Percentiles rank a stretch among this genome's conserved stretches.
These are phyloP conservation scores for Drosophila nebulosa DNA, from an alignment of 1,140 invertebrate genomes.

Conservation along the genomic window DNA sequence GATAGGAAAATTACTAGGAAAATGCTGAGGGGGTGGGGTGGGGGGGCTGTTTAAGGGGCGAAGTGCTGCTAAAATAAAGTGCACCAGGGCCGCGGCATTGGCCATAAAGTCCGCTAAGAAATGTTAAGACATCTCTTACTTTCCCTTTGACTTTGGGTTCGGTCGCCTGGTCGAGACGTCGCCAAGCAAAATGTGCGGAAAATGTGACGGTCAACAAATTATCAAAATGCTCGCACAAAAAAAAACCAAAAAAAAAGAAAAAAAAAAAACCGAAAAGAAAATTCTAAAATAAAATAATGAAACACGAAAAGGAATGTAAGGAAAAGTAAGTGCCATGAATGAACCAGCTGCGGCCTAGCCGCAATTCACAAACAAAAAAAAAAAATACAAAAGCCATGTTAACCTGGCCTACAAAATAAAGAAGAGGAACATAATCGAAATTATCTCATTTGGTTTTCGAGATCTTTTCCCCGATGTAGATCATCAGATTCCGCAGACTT, in stretches of 20 bases:
- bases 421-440: background rate
- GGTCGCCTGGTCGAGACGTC: background rate
- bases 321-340: constrained; percentile 14
- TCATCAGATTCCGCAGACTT: too few relatives aligned
- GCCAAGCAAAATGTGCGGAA: constrained; percentile 53
- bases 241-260: constrained; percentile 1
- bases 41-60: too few relatives aligned
- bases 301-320: constrained; percentile 15
- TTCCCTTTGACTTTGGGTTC: constrained; percentile 14
- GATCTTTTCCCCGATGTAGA: too few relatives aligned
- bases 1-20: background rate
- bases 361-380: constrained; percentile 26
- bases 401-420: constrained; percentile 45
- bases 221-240: constrained; percentile 37
- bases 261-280: constrained; percentile 11
- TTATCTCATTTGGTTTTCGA: background rate
- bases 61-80: constrained; percentile 5
- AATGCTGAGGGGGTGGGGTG: background rate
- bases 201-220: constrained; percentile 74
- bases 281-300: constrained; percentile 7
- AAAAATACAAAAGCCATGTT: constrained; percentile 24
- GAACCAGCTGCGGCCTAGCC: constrained; percentile 38
- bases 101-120: constrained; percentile 41
- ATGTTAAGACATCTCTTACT: constrained; percentile 32
- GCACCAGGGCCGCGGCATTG: background rate